Base-by-base conservation (phyloP, 1,140 invertebrate species). In the Aphis craccivora region DNA sequence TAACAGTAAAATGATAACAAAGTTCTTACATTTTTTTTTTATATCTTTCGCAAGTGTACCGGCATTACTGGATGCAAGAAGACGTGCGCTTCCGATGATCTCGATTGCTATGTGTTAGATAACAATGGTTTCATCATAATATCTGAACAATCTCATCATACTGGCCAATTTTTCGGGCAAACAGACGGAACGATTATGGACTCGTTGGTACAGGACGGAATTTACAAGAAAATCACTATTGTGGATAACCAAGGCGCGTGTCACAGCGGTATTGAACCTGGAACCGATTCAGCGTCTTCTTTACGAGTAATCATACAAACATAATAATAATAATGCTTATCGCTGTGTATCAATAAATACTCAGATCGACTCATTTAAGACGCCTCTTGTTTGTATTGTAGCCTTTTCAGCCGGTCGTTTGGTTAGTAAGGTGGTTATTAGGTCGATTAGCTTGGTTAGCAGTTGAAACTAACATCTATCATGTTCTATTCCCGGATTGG, bases 171-270 rank as follows among this genome's bases (percentile, higher is more conserved):
- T 95, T 99, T 99, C 94, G 98, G 98, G 0, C 98, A 99, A 95
- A 97, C 99, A 86, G 98, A 99, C 95, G 98, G 98, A n/a, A 98
- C 98, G 3, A 98, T 99, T 87, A 98, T 99, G 97, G 98, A 99
- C 95, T 98, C 98, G 0, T 95, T 99, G 48, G 98, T 99, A 0
- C 97, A 98, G 95, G 97, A 98, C 94, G 96, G 97, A 93, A 98
- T 99, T 94, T 99, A 98, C 95, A 97, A 96, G 94, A 97, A 97
- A 95, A 97, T 98, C 1, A 96, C 97, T 1, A 97, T 98, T 0
- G 97, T 97, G 94, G 98, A 99, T 95, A 98, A 98, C 95, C 98
- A 99, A 95, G 98, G 98, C 0, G 96, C 97, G 18, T 98, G 98
- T 94, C 97, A 97, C 0, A 97, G 98, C 94, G 97, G 97, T 30